Evolutionary conservation across 2,113 vertebrate species (phyloP).

Genomic region (Cromileptes altivelis): DNA sequence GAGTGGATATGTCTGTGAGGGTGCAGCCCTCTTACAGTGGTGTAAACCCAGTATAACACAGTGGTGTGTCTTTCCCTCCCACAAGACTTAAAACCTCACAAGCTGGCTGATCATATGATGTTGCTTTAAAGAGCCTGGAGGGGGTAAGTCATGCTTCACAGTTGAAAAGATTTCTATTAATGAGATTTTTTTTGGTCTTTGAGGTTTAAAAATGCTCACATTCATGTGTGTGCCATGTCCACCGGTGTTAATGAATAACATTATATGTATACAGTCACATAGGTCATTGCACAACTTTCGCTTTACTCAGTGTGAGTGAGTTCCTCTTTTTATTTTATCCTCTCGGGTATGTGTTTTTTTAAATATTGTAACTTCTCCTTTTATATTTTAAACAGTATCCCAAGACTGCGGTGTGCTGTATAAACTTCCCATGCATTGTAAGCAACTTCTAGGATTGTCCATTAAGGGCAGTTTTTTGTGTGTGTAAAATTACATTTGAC

Average conservation of each 20-base stretch:
- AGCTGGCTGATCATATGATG: slow-evolving; percentile 74
- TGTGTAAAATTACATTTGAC: background rate
- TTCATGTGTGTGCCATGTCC: background rate
- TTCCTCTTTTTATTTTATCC: slow-evolving; percentile 47
- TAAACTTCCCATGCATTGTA: slow-evolving; percentile 22
- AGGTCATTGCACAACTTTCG: slow-evolving; percentile 31
- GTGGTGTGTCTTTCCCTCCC: slow-evolving; percentile 37
- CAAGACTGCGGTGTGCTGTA: background rate
- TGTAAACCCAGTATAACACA: slow-evolving; percentile 35
- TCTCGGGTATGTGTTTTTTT: background rate
- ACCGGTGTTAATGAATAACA: slow-evolving; percentile 1
- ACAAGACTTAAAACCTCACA: slow-evolving; percentile 60
- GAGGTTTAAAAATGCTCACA: slow-evolving; percentile 7
- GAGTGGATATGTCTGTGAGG: slow-evolving; percentile 30
- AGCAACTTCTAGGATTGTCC: slow-evolving; percentile 9
- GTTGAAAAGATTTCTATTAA: slow-evolving; percentile 30
- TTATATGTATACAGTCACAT: background rate
- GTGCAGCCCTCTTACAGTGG: slow-evolving; percentile 31
- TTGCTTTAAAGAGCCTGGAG: slow-evolving; percentile 56
- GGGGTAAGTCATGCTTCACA: slow-evolving; percentile 74
- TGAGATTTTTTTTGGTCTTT: slow-evolving; percentile 13
- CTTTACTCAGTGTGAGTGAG: background rate
- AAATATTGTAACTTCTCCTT: slow-evolving; percentile 47
- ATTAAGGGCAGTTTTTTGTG: background rate
- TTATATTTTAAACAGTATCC: slow-evolving; percentile 9